Evolutionary conservation across 2,888 invertebrate genomes (phyloP).

Genomic region (Hypselothyrea guttata): DNA sequence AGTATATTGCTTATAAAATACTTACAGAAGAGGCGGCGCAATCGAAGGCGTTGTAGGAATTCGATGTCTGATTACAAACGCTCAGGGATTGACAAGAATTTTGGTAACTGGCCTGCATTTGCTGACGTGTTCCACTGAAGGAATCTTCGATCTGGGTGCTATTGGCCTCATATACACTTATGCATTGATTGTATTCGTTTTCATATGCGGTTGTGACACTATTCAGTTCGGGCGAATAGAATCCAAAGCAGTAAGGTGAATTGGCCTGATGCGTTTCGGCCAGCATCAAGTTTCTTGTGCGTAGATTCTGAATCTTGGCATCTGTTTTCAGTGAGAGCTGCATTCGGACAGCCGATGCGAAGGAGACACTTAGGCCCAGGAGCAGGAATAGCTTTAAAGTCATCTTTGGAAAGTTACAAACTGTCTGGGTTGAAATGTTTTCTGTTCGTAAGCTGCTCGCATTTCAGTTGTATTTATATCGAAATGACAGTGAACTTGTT

Average conservation of each 20-base stretch:
- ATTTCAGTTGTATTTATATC: slow-evolving; percentile 36
- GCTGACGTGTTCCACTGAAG: neutral
- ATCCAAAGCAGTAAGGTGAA: slow-evolving; percentile 29
- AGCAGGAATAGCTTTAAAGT: slow-evolving; percentile 28
- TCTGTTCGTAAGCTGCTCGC: neutral
- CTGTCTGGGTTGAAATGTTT: neutral
- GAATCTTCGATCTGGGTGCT: neutral
- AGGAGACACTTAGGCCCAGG: slow-evolving; percentile 21
- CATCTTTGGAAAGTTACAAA: slow-evolving; percentile 26
- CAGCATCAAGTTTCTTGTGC: slow-evolving; percentile 27
- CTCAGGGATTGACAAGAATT: slow-evolving; percentile 14
- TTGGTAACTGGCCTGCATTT: neutral
- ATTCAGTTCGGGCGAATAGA: slow-evolving; percentile 31
- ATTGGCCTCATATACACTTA: neutral
- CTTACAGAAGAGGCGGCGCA: slow-evolving; percentile 28
- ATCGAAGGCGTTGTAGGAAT: slow-evolving; percentile 8
- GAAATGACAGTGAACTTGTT: neutral
- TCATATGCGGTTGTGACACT: slow-evolving; percentile 26
- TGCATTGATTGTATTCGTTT: slow-evolving; percentile 21
- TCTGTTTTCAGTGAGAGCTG: slow-evolving; percentile 12
- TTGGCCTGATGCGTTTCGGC: slow-evolving; percentile 30
- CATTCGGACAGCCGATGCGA: slow-evolving; percentile 7
- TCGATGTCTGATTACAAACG: neutral
- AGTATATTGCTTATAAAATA: neutral
- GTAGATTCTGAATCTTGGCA: slow-evolving; percentile 28